phyloP scores from a whole-genome alignment of 2,113 vertebrate genomes.

The Macrotus californicus region DNA sequence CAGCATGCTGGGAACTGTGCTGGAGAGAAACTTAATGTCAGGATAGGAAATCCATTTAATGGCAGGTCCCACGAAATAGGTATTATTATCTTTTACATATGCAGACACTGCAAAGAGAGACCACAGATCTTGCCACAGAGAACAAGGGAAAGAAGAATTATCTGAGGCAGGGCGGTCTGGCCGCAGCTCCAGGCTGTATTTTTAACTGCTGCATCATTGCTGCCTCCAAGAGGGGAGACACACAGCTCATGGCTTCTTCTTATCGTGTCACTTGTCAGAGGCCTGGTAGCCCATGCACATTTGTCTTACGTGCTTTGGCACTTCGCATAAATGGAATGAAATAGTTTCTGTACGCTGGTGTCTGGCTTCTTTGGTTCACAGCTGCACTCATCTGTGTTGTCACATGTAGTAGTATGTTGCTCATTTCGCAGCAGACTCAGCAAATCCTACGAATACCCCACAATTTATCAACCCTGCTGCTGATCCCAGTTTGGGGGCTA shows the following conservation, averaged over 20 bases:
- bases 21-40: background rate
- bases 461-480: background rate
- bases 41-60: background rate
- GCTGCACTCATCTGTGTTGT: background rate
- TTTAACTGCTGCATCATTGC: background rate
- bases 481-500: background rate
- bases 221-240: background rate
- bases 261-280: fast-evolving
- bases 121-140: background rate
- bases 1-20: background rate
- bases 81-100: background rate
- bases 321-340: background rate
- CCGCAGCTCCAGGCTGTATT: background rate
- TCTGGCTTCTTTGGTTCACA: background rate
- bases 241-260: fast-evolving
- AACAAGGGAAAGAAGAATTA: background rate
- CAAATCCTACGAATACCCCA: background rate
- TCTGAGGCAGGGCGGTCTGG: background rate
- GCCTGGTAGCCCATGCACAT: background rate
- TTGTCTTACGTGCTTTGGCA: background rate
- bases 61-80: background rate
- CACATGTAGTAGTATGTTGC: background rate
- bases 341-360: background rate
- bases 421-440: background rate
- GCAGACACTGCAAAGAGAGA: background rate